These are phyloP conservation scores for Meda fulgida DNA, from an alignment of 2,797 vertebrate species.

Conservation along the genomic window DNA sequence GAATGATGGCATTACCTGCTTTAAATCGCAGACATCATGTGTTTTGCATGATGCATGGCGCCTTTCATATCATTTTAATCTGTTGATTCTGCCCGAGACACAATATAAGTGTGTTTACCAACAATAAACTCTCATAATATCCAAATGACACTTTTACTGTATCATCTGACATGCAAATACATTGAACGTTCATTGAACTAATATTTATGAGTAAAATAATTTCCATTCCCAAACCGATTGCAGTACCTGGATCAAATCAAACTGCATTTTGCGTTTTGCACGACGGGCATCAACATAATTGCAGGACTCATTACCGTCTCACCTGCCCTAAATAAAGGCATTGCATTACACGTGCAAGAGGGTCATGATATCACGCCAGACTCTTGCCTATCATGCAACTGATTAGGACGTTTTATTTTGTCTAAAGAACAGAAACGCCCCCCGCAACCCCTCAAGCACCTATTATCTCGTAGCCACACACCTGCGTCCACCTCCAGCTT, in stretches of 20 bases:
- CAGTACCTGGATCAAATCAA: neutral
- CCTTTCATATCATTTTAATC: neutral
- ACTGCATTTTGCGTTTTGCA: neutral
- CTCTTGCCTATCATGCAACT: neutral
- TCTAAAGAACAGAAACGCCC: slow-evolving; percentile 43
- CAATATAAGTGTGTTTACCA: neutral
- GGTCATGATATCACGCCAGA: slow-evolving; percentile 13
- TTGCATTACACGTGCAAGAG: slow-evolving; percentile 35
- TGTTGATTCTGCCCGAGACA: neutral
- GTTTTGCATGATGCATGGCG: neutral
- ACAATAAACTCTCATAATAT: neutral
- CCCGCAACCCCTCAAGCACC: slow-evolving; percentile 40
- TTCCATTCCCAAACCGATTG: neutral
- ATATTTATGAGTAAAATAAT: neutral
- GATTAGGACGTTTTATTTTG: slow-evolving; percentile 36
- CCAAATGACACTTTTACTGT: neutral
- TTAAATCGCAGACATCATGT: neutral
- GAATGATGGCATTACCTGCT: neutral
- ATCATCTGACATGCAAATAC: neutral
- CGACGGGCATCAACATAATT: slow-evolving; percentile 11
- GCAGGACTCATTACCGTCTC: slow-evolving; percentile 27
- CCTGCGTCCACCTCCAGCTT: slow-evolving; percentile 54
- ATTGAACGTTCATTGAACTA: neutral
- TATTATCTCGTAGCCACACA: slow-evolving; percentile 58
- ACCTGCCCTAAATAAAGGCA: slow-evolving; percentile 35